These are phyloP conservation scores for Eudasyphora cyanicolor DNA, from an alignment of 2,888 invertebrate genomes.

Conservation along the genomic window DNA sequence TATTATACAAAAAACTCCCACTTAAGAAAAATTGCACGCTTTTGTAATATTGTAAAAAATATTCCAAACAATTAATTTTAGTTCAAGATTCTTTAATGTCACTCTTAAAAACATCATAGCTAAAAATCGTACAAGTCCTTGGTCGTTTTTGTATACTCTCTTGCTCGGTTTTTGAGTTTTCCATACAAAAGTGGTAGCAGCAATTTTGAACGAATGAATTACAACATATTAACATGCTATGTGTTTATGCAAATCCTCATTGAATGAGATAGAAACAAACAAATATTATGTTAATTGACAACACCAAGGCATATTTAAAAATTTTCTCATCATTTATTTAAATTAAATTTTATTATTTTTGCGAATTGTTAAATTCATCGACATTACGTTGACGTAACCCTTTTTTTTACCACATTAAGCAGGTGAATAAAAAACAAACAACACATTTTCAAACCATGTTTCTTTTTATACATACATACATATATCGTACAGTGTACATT, in stretches of 20 bases:
- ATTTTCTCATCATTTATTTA: constrained; percentile 36
- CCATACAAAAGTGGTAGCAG: constrained; percentile 28
- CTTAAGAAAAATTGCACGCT: constrained; percentile 48
- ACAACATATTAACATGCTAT: constrained; percentile 10
- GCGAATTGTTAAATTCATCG: constrained; percentile 41
- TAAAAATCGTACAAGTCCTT: constrained; percentile 32
- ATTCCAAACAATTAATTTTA: constrained; percentile 59
- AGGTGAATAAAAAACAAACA: constrained; percentile 39
- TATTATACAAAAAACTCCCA: constrained; percentile 65
- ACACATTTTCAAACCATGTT: constrained; percentile 26
- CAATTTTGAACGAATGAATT: constrained; percentile 41
- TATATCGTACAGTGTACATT: constrained; percentile 33
- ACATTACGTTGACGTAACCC: constrained; percentile 39
- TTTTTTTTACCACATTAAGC: constrained; percentile 39
- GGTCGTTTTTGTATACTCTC: background rate
- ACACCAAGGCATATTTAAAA: constrained; percentile 50
- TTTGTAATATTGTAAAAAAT: constrained; percentile 63
- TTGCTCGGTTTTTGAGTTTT: too few relatives aligned
- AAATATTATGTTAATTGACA: constrained; percentile 41
- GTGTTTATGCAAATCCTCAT: constrained; percentile 55
- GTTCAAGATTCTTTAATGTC: constrained; percentile 53
- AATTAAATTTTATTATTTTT: constrained; percentile 37
- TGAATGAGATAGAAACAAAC: constrained; percentile 33
- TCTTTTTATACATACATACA: constrained; percentile 43
- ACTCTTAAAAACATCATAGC: constrained; percentile 56